Percentiles rank a stretch among this genome's conserved stretches.
phyloP scores from a whole-genome alignment of 2,888 invertebrate genomes.

The Scelioninae gen. 1 region DNA sequence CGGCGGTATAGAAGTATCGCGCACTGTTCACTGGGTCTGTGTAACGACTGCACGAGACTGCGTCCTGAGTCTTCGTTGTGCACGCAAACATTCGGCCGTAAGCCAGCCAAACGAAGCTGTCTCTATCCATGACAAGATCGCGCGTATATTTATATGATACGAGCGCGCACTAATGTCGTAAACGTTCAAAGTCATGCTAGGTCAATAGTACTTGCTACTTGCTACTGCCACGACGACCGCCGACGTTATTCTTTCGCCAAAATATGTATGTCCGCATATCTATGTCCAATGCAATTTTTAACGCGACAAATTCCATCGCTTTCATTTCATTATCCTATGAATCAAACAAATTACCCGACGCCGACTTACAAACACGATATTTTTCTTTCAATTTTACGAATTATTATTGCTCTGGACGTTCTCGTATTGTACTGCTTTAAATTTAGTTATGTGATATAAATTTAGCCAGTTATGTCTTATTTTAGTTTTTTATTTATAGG shows the following conservation, averaged over 20 bases:
- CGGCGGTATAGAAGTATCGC: slow-evolving; percentile 29
- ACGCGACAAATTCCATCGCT: neutral
- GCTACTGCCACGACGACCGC: slow-evolving; percentile 26
- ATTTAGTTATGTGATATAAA: too few relatives aligned
- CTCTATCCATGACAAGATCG: slow-evolving; percentile 55
- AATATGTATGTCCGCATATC: slow-evolving; percentile 8
- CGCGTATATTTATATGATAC: slow-evolving; percentile 49
- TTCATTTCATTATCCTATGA: neutral
- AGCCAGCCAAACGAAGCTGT: slow-evolving; percentile 52
- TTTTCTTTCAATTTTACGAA: neutral
- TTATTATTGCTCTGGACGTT: neutral
- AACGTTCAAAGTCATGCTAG: slow-evolving; percentile 41
- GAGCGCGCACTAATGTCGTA: slow-evolving; percentile 43
- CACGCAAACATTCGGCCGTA: slow-evolving; percentile 44
- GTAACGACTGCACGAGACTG: slow-evolving; percentile 45
- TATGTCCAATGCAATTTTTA: slow-evolving; percentile 1
- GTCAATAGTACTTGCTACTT: slow-evolving; percentile 25
- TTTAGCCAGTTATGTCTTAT: too few relatives aligned
- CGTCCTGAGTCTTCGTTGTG: slow-evolving; percentile 16
- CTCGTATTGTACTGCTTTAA: too few relatives aligned
- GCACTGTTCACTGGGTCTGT: slow-evolving; percentile 48
- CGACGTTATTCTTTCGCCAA: slow-evolving; percentile 13
- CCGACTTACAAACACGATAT: neutral
- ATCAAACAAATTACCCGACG: neutral
- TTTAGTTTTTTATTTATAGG: too few relatives aligned